Base-by-base conservation (phyloP, 1,140 invertebrate genomes). In the Camponotus pennsylvanicus region DNA sequence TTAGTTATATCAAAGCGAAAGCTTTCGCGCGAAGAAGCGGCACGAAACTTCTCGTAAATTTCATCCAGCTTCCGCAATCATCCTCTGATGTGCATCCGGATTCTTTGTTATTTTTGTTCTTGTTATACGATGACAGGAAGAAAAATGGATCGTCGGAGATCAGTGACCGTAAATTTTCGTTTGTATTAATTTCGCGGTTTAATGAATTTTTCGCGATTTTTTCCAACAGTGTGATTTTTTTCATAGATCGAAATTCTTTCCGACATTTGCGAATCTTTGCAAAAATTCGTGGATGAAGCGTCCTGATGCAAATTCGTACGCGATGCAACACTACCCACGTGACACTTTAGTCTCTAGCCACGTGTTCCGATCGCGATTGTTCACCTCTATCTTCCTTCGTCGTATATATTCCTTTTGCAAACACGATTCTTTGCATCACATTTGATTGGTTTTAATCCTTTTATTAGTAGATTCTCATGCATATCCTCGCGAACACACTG, bases 261-360 rank as follows among this genome's bases (percentile, higher is more conserved):
- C 13, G 42, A 67, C 11, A 4, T 32, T 55, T 40, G 34, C 42
- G 13, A 42, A 40, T 55, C n/a, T 34, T 79, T 21, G 45, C 32
- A 34, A 21, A n/a, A 11, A n/a, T 42, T 7, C 18, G 37, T 7
- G 70, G 9, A 32, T 21, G 7, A 7, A 18, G 18, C 49, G 27
- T 18, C 15, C 4, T 21, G 13, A 61, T 37, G 40, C 37, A 45
- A 32, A 67, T 63, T 69, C 32, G 27, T 27, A 85, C 66, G 52
- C 59, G 63, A 80, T 55, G 57, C 49, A 76, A 45, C 69, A 70
- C 79, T 18, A 49, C n/a, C 76, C 88, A 87, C 88, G 88, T 89
- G 88, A 49, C 85, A 87, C 85, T 89, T 87, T 57, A 27, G 59
- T 32, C 55, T n/a, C 37, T 49, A 64, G 45, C 78, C 88, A 89